phyloP scores from a whole-genome alignment of 2,888 invertebrate species.

The Strigamia maritima region DNA sequence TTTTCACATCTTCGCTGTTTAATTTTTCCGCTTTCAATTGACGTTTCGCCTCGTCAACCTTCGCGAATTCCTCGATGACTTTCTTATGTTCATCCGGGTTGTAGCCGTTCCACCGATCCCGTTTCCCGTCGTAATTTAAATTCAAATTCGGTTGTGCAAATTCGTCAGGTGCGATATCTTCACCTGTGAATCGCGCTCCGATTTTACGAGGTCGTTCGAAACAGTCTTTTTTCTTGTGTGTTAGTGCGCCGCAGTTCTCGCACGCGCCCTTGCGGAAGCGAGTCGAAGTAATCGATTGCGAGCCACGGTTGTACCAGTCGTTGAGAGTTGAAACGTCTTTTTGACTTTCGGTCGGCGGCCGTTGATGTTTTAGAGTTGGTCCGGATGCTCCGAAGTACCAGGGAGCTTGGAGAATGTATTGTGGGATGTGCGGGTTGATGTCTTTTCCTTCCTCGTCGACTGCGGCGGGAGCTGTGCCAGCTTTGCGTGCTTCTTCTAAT shows the following conservation, averaged over 20 bases:
- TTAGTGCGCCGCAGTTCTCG: slow-evolving; percentile 97
- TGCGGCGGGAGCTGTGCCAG: slow-evolving; percentile 90
- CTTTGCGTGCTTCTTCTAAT: slow-evolving; percentile 94
- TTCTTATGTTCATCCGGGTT: slow-evolving; percentile 83
- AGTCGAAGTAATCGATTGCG: slow-evolving; percentile 59
- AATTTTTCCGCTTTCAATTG: slow-evolving; percentile 85
- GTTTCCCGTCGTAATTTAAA: slow-evolving; percentile 89
- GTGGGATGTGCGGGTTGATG: slow-evolving; percentile 99
- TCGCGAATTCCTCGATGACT: slow-evolving; percentile 82
- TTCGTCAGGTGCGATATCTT: slow-evolving; percentile 90
- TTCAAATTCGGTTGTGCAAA: slow-evolving; percentile 73
- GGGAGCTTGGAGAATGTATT: slow-evolving; percentile 95
- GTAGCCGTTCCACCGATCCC: slow-evolving; percentile 95
- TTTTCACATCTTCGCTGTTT: slow-evolving; percentile 53
- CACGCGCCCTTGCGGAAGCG: slow-evolving; percentile 94
- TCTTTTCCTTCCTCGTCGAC: slow-evolving; percentile 79
- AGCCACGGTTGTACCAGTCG: slow-evolving; percentile 83
- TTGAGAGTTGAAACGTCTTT: slow-evolving; percentile 67
- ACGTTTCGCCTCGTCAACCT: slow-evolving; percentile 62
- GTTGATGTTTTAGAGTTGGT: slow-evolving; percentile 95
- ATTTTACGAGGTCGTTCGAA: slow-evolving; percentile 91
- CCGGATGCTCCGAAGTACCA: slow-evolving; percentile 93
- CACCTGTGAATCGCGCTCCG: slow-evolving; percentile 79
- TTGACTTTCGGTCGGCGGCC: slow-evolving; percentile 85
- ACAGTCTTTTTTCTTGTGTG: slow-evolving; percentile 93